Evolutionary conservation across 2,888 invertebrate species (phyloP).

Genomic region (Torymus auratus): DNA sequence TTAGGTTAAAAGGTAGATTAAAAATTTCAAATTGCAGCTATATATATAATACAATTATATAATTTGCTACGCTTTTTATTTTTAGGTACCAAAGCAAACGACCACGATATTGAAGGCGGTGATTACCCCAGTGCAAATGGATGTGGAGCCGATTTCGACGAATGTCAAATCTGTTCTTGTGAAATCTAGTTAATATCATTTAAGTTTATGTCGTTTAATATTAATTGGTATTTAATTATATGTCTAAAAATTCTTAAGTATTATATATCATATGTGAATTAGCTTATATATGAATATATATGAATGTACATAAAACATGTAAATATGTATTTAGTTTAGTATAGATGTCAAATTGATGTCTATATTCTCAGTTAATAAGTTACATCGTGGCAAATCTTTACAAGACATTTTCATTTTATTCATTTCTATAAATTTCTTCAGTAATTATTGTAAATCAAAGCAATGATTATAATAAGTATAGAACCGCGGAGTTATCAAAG

Average conservation of each 20-base stretch:
- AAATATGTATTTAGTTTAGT: slow-evolving; percentile 52
- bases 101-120: slow-evolving; percentile 69
- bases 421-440: too few relatives aligned
- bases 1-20: too few relatives aligned
- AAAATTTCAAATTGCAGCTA: not conserved
- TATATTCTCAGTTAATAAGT: slow-evolving; percentile 28
- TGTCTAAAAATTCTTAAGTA: slow-evolving; percentile 20
- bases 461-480: too few relatives aligned
- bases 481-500: too few relatives aligned
- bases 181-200: slow-evolving; percentile 66
- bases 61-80: not conserved
- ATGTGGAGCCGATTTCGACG: slow-evolving; percentile 59
- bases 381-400: slow-evolving; percentile 4
- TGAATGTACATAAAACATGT: slow-evolving; percentile 56
- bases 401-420: too few relatives aligned
- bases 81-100: slow-evolving; percentile 55
- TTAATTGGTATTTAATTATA: too few relatives aligned
- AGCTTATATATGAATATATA: slow-evolving; percentile 37
- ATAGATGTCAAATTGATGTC: slow-evolving; percentile 14
- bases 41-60: not conserved
- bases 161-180: slow-evolving; percentile 67
- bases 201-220: too few relatives aligned
- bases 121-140: slow-evolving; percentile 70
- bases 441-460: too few relatives aligned
- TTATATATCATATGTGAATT: slow-evolving; percentile 25